Percentiles rank a stretch among this genome's conserved stretches.
Conservation (phyloP, 2,113 vertebrate genomes). For the Zeus faber region DNA sequence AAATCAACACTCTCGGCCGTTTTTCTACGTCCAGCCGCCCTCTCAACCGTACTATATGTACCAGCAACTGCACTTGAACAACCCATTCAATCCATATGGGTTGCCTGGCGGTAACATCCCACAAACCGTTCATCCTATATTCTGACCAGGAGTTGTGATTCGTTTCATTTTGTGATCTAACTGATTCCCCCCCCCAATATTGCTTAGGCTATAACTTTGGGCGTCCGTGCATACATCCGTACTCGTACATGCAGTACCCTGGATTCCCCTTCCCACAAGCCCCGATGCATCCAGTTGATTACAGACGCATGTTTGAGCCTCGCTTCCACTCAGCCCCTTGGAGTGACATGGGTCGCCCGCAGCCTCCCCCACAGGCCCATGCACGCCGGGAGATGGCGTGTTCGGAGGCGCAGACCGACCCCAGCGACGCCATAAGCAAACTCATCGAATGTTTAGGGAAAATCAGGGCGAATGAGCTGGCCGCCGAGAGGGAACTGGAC, state of each 20-base stretch:
- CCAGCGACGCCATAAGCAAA: conserved; percentile 68
- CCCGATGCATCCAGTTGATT: conserved; percentile 66
- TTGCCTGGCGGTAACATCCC: conserved; percentile 58
- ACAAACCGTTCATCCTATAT: too few species aligned
- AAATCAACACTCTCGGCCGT: conserved; percentile 62
- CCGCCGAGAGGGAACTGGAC: conserved; percentile 52
- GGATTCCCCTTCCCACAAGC: conserved; percentile 65
- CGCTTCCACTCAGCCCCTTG: conserved; percentile 53
- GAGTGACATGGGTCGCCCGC: conserved; percentile 33
- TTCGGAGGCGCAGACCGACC: conserved; percentile 71
- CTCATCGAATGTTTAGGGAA: conserved; percentile 72
- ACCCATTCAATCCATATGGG: conserved; percentile 61
- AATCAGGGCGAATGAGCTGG: conserved; percentile 43
- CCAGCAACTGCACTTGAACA: conserved; percentile 70
- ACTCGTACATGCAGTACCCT: conserved; percentile 73
- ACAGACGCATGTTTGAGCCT: conserved; percentile 70
- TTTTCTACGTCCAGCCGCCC: conserved; percentile 76
- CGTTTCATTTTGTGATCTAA: background rate
- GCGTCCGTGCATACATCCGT: conserved; percentile 67
- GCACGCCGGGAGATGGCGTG: conserved; percentile 59
- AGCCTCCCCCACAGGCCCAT: background rate
- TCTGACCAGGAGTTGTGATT: too few species aligned
- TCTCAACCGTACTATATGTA: conserved; percentile 70
- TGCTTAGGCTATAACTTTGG: conserved; percentile 63
- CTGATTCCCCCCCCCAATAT: background rate